Evolutionary conservation across 2,797 vertebrate genomes (phyloP), one percentile per base, ranked within the genome.

Genomic region (Limosa lapponica): DNA sequence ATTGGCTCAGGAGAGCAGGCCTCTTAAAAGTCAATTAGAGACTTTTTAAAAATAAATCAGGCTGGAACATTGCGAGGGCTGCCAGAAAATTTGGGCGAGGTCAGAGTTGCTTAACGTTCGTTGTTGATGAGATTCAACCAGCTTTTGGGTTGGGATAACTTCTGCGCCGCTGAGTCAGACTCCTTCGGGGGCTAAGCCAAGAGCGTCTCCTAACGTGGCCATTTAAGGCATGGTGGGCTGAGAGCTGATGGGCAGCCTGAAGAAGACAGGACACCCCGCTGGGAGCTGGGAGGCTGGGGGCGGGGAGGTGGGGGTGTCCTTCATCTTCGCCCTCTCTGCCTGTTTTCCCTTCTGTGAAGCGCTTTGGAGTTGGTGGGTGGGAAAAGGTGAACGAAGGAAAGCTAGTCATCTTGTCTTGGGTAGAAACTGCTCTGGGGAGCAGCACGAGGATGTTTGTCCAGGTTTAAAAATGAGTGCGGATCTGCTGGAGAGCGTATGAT

Each of bases 1-100:
- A 94, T 71, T 95, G 93, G 94, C 94, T 93, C 94, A 94, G 95
- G 93, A 96, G 88, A 96, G 71, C 70, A 95, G 96, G 94, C 95
- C 91, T 96, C 96, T 95, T 95, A 95, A 97, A 96, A 96, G 77
- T 96, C 96, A 97, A 95, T 97, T 97, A 97, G 95, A 96, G 78
- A 90, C 78, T 96, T 95, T 95, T 93, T 90, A 97, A 96, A 97
- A 97, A 97, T 97, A 97, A 96, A 96, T 95, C 83, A 90, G 91
- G 82, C 74, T 95, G 93, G 94, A 96, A 93, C 96, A 94, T 77
- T 80, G 48, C 1, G 6, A 90, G 37, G 44, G 57, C 93, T 95
- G 96, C 93, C 95, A 95, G 96, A 93, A 95, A 93, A 95, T 89
- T 95, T 95, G 88, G 91, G 74, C 10, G 86, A 95, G 95, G 94